Evolutionary conservation across 2,888 invertebrate genomes (phyloP).

Genomic region (Hypselothyrea guttata): DNA sequence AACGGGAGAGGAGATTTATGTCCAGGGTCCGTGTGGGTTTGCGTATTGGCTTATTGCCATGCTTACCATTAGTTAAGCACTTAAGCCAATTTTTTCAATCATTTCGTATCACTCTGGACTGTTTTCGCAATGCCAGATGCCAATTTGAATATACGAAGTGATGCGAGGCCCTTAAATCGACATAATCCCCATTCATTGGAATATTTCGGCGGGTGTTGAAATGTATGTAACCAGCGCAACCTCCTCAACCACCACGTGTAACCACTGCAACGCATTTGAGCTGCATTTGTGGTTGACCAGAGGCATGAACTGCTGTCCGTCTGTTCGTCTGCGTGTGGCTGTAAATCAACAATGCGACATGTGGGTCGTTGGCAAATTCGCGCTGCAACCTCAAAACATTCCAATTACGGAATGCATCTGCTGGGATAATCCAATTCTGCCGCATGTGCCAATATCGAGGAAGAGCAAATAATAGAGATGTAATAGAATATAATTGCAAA

Average conservation of each 20-base stretch:
- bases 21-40: conserved; percentile 26
- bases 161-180: conserved; percentile 18
- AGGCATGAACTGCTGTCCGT: neutral
- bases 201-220: conserved; percentile 38
- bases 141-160: conserved; percentile 31
- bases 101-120: conserved; percentile 7
- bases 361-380: conserved; percentile 39
- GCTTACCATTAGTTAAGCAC: conserved; percentile 56
- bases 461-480: neutral
- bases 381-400: conserved; percentile 52
- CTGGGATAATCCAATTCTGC: conserved; percentile 40
- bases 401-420: conserved; percentile 45
- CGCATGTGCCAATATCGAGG: conserved; percentile 24
- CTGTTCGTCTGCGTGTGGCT: conserved; percentile 14
- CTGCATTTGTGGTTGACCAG: conserved; percentile 18
- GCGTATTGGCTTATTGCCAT: conserved; percentile 43
- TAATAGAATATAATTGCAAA: neutral
- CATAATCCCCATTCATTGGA: conserved; percentile 27
- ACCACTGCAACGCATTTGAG: conserved; percentile 18
- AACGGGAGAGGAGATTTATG: conserved; percentile 42
- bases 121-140: conserved; percentile 12
- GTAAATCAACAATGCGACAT: conserved; percentile 65
- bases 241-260: conserved; percentile 1
- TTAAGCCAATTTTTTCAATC: conserved; percentile 60
- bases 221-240: conserved; percentile 18